phyloP scores from a whole-genome alignment of 2,797 vertebrate genomes.

The Darevskia mixta region DNA sequence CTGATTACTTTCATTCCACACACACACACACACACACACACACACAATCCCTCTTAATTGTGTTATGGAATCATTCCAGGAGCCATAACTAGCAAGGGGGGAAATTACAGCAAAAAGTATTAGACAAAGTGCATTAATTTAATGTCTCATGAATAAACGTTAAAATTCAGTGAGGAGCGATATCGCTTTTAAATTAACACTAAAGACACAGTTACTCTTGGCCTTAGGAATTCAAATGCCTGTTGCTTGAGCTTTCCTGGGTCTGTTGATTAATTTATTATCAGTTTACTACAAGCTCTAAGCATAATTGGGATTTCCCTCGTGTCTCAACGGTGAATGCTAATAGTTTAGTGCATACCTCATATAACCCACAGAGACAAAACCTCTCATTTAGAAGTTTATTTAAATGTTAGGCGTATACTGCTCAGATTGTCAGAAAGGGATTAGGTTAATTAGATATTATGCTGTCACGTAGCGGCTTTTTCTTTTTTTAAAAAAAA shows the following conservation, averaged over 20 bases:
- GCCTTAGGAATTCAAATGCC: conserved; percentile 30
- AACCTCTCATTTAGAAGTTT: conserved; percentile 11
- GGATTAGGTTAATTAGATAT: conserved; percentile 1
- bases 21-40: too few relatives aligned
- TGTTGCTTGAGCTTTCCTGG: conserved; percentile 20
- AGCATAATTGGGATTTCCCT: conserved; percentile 1
- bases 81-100: not conserved
- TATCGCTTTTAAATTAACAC: conserved; percentile 29
- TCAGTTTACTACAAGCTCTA: conserved; percentile 28
- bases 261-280: conserved; percentile 35
- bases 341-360: not conserved
- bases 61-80: conserved; percentile 12
- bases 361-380: not conserved
- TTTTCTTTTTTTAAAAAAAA: not conserved
- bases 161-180: conserved; percentile 8
- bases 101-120: conserved; percentile 24
- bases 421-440: conserved; percentile 4
- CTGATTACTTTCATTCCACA: not conserved
- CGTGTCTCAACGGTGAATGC: not conserved
- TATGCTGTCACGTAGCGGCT: not conserved
- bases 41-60: not conserved
- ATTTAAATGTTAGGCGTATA: conserved; percentile 21
- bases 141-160: conserved; percentile 24
- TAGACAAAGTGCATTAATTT: conserved; percentile 39
- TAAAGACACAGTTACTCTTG: conserved; percentile 4